Base-by-base conservation (phyloP, 1,140 invertebrate species). In the Microplitis demolitor region DNA sequence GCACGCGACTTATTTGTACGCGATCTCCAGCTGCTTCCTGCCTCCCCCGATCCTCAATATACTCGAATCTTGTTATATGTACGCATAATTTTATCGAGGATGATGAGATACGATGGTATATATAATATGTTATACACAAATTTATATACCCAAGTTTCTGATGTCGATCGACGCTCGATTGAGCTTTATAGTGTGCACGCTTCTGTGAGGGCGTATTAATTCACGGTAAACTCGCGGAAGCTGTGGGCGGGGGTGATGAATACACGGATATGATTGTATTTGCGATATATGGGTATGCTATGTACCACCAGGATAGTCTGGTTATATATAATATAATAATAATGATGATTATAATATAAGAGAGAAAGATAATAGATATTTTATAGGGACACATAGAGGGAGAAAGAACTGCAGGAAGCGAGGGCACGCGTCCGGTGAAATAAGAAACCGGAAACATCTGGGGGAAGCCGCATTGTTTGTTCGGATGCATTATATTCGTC, bases 391-490 rank as follows among this genome's bases (percentile, higher is more conserved):
- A 24, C 24, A 24, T 24, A 24, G 24, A 24, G 24, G 24, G 24
- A 24, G 24, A 24, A 66, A 64, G 61, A 53, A 51, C 72, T 66
- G 35, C 69, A 77, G 74, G 75, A 78, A 78, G 71, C 69, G 76
- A 73, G 78, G 78, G 78, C 83, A 82, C 84, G 82, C 83, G 82
- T 79, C 81, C 79, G 77, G 77, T 84, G 85, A 85, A 86, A 87
- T 87, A 84, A 87, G 85, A 87, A 84, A 87, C 85, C 85, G 85
- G 85, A 87, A 85, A 83, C 84, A 87, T 87, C 80, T 87, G 82
- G 80, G 79, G 76, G 80, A 82, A 86, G 83, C 81, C 78, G 79
- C 82, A 86, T 87, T 87, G 84, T 86, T 86, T 85, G 82, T 81
- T 81, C 79, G 79, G 72, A 73, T 74, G 77, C 73, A 79, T 80